A percentile compares a stretch with the other conserved stretches of the same genome.
phyloP scores from a whole-genome alignment of 1,140 invertebrate genomes.

The Ceratina calcarata region DNA sequence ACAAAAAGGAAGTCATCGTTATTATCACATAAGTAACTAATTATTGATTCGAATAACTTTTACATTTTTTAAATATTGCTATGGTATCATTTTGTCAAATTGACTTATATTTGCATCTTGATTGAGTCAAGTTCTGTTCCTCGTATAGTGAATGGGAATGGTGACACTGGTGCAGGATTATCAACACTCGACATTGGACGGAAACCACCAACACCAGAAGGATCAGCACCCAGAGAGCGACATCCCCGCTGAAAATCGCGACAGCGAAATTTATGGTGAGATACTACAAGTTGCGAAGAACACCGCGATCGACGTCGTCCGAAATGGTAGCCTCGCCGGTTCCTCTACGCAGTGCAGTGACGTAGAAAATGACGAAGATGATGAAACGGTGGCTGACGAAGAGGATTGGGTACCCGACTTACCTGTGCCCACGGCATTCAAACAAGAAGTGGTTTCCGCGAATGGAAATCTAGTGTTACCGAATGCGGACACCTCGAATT shows the following conservation, averaged over 20 bases:
- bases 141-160: conserved; percentile 50
- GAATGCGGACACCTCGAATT: conserved; percentile 68
- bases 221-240: conserved; percentile 33
- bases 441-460: conserved; percentile 46
- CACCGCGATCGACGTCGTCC: conserved; percentile 5
- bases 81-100: too few species aligned
- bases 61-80: too few species aligned
- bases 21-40: too few species aligned
- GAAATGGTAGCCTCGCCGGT: conserved; percentile 36
- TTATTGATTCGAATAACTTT: too few species aligned
- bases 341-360: conserved; percentile 65
- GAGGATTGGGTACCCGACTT: conserved; percentile 60
- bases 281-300: neutral
- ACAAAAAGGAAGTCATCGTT: too few species aligned
- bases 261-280: conserved; percentile 9
- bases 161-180: conserved; percentile 61
- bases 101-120: too few species aligned
- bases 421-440: conserved; percentile 39
- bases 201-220: conserved; percentile 32
- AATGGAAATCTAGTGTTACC: conserved; percentile 60
- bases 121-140: neutral
- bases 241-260: neutral
- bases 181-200: conserved; percentile 35
- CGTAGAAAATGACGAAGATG: conserved; percentile 53
- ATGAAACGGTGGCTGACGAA: conserved; percentile 58